Percentiles rank a stretch among this genome's conserved stretches.
These are phyloP conservation scores for Lasioglossum marginatum DNA, from an alignment of 2,888 invertebrate genomes.

Conservation along the genomic window DNA sequence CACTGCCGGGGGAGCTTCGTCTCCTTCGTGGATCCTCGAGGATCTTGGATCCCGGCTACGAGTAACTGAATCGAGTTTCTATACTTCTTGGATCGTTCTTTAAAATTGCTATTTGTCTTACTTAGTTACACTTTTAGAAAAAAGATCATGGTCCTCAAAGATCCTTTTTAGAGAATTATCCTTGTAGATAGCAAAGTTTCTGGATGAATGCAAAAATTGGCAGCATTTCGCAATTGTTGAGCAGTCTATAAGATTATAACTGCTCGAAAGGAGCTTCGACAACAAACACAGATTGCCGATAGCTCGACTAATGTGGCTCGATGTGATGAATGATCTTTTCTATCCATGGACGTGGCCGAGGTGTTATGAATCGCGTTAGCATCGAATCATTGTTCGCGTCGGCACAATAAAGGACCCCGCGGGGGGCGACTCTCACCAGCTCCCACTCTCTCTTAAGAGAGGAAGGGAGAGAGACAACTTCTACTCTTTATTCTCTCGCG, in stretches of 20 bases:
- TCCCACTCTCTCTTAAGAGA: conserved; percentile 11
- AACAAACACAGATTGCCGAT: conserved; percentile 75
- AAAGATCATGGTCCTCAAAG: neutral
- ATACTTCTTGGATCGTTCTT: neutral
- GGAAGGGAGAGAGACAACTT: neutral
- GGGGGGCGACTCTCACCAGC: conserved; percentile 61
- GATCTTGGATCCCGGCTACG: neutral
- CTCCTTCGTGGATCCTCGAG: neutral
- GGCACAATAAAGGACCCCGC: conserved; percentile 76
- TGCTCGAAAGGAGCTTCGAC: conserved; percentile 60
- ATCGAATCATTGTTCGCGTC: conserved; percentile 79
- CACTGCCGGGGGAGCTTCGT: conserved; percentile 7
- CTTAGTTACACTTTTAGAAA: too few relatives aligned
- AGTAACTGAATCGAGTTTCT: neutral
- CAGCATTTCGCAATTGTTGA: neutral
- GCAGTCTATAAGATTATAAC: neutral
- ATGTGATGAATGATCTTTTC: conserved; percentile 77
- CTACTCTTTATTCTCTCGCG: conserved; percentile 33
- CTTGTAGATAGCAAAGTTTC: neutral
- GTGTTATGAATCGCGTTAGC: conserved; percentile 76
- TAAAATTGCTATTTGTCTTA: neutral
- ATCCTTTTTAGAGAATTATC: neutral
- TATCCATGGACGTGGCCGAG: conserved; percentile 67
- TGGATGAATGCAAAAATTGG: neutral
- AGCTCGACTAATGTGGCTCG: conserved; percentile 71